Percentiles rank a stretch among this genome's conserved stretches.
phyloP scores from a whole-genome alignment of 2,797 vertebrate genomes.

The Manis javanica region DNA sequence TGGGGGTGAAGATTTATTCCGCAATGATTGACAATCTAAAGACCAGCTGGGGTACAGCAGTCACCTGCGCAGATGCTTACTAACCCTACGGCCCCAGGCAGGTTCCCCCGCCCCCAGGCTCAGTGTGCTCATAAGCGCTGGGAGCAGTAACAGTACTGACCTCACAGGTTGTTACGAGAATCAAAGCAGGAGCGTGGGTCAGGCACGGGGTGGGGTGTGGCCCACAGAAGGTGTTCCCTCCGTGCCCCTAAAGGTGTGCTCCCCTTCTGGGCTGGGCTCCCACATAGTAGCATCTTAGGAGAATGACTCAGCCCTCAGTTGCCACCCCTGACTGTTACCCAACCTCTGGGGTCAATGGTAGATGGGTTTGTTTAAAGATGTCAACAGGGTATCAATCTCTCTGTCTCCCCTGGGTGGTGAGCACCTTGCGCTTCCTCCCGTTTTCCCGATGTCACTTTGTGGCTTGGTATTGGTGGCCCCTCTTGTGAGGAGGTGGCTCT shows the following conservation, averaged over 20 bases:
- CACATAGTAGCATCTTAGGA: background rate
- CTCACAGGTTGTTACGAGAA: background rate
- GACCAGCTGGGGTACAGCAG: too few relatives aligned
- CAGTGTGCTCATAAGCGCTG: background rate
- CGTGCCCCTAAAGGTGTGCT: background rate
- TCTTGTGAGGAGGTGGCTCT: background rate
- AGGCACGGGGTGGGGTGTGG: background rate
- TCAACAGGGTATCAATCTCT: background rate
- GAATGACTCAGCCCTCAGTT: slow-evolving; percentile 48
- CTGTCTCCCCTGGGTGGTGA: background rate
- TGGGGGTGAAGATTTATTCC: background rate
- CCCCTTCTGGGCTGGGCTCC: too few relatives aligned
- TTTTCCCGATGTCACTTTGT: background rate
- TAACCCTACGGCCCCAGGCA: background rate
- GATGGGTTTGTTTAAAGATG: background rate
- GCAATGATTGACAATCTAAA: background rate
- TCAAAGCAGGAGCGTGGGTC: background rate
- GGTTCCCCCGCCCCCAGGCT: background rate
- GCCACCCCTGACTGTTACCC: slow-evolving; percentile 1
- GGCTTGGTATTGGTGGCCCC: background rate
- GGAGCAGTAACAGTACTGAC: too few relatives aligned
- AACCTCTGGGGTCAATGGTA: background rate
- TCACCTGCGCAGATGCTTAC: background rate
- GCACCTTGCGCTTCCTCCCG: background rate
- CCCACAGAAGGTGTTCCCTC: background rate